Conservation (phyloP, 2,113 vertebrate genomes). For the Ictalurus furcatus region DNA sequence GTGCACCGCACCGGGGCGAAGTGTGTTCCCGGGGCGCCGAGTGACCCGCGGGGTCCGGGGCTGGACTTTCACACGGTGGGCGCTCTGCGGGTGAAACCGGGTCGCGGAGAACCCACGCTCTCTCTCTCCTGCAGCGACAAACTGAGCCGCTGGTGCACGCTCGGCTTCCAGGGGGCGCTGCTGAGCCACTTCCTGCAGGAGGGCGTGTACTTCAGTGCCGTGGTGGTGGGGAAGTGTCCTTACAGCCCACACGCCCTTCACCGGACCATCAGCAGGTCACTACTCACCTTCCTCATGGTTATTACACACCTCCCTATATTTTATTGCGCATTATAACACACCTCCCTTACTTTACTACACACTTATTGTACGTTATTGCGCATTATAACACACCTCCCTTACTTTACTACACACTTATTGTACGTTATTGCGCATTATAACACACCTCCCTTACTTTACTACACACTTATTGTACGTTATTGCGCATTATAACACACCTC, state of each 20-base stretch:
- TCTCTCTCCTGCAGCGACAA: slow-evolving; percentile 98
- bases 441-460: too few species aligned
- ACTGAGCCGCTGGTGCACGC: slow-evolving; percentile 75
- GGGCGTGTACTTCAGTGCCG: slow-evolving; percentile 80
- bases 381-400: too few species aligned
- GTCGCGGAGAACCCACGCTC: slow-evolving; percentile 84
- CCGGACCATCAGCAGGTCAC: slow-evolving; percentile 75
- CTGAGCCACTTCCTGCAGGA: slow-evolving; percentile 87
- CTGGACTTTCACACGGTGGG: slow-evolving; percentile 80
- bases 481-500: background rate
- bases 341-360: too few species aligned
- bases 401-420: too few species aligned
- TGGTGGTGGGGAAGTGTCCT: slow-evolving; percentile 86
- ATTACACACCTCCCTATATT: background rate
- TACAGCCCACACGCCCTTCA: slow-evolving; percentile 80
- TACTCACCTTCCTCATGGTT: slow-evolving; percentile 68
- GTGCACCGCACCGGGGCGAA: slow-evolving; percentile 91
- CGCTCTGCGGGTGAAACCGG: slow-evolving; percentile 86
- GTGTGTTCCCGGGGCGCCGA: slow-evolving; percentile 78
- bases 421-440: background rate
- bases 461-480: background rate
- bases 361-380: too few species aligned
- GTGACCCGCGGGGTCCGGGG: slow-evolving; percentile 76
- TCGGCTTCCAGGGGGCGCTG: slow-evolving; percentile 92
- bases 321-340: background rate